A percentile compares a stretch with the other conserved stretches of the same genome.
These are phyloP conservation scores for Abscondita cerata DNA, from an alignment of 2,888 invertebrate genomes.

Conservation along the genomic window DNA sequence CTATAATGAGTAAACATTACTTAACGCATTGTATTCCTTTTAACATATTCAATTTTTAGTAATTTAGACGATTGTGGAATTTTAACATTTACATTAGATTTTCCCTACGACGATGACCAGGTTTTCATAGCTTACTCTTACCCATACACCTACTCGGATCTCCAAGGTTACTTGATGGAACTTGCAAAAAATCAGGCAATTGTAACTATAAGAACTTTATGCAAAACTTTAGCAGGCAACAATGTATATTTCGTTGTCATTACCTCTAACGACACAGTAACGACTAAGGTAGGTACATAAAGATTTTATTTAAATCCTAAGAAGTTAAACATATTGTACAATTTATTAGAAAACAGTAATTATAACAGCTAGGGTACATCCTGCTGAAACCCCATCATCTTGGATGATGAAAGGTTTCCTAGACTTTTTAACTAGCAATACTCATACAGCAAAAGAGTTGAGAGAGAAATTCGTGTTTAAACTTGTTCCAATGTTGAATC, in stretches of 20 bases:
- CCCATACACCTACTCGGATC: conserved; percentile 92
- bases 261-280: conserved; percentile 63
- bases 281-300: too few relatives aligned
- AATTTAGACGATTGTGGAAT: too few relatives aligned
- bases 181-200: conserved; percentile 85
- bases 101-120: conserved; percentile 86
- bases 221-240: conserved; percentile 87
- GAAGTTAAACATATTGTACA: too few relatives aligned
- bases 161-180: conserved; percentile 77
- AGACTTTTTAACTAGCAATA: conserved; percentile 86
- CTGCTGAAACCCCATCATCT: conserved; percentile 93
- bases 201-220: conserved; percentile 80
- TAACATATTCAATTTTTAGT: too few relatives aligned
- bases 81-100: conserved; percentile 87
- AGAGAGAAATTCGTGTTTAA: conserved; percentile 95
- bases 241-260: conserved; percentile 92
- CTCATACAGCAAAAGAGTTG: conserved; percentile 79
- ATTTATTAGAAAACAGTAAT: conserved; percentile 89
- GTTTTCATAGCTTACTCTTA: conserved; percentile 94
- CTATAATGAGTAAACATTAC: conserved; percentile 74
- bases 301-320: too few relatives aligned
- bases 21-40: too few relatives aligned
- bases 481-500: conserved; percentile 95
- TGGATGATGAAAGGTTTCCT: conserved; percentile 98
- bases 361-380: conserved; percentile 91